These are phyloP conservation scores for Athene cunicularia DNA, from an alignment of 2,113 vertebrate species.

Conservation along the genomic window DNA sequence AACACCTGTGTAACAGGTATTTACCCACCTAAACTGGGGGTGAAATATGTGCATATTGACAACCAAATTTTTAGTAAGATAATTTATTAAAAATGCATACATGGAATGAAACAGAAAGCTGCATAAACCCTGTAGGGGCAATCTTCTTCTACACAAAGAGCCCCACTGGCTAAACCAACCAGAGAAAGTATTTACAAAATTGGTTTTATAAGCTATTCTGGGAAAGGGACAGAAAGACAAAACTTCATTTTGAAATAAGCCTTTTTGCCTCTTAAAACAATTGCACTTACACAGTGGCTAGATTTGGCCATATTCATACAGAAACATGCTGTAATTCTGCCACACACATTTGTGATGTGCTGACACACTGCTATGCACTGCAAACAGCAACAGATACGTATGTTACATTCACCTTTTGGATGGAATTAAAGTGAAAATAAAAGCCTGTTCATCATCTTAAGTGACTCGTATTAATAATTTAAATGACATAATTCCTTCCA, in stretches of 20 bases:
- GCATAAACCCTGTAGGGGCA: not conserved
- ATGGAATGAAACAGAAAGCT: not conserved
- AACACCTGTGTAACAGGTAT: not conserved
- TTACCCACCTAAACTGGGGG: not conserved
- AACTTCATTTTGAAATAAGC: not conserved
- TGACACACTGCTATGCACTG: fast-evolving
- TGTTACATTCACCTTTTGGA: not conserved
- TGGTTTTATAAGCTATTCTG: not conserved
- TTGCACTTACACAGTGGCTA: not conserved
- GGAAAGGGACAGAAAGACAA: not conserved
- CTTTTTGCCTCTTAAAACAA: not conserved
- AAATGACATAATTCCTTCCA: not conserved
- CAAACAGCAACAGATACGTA: not conserved
- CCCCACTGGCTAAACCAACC: not conserved
- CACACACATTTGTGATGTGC: not conserved
- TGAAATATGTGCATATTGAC: not conserved
- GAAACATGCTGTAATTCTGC: not conserved
- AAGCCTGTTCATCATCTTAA: not conserved
- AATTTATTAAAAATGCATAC: not conserved
- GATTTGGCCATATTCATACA: not conserved
- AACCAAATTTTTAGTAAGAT: not conserved
- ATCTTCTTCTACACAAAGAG: not conserved
- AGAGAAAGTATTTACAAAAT: not conserved
- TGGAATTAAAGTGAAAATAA: not conserved
- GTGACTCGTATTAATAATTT: not conserved